Evolutionary conservation across 2,797 vertebrate species (phyloP), one percentile per base, ranked within the genome.

Genomic region (Okamejei kenojei): DNA sequence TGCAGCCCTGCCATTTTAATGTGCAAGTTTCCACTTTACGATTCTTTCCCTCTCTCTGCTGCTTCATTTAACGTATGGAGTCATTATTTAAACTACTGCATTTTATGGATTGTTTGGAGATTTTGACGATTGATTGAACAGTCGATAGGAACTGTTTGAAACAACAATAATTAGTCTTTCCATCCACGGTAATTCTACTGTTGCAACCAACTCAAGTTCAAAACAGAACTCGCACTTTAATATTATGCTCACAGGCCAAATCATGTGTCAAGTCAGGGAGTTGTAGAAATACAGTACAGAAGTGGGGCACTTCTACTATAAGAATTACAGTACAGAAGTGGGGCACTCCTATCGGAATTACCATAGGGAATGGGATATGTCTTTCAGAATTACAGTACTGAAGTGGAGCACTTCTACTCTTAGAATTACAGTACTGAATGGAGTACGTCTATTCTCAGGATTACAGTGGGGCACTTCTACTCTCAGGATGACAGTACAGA

Each of bases 71-170:
- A 86, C 4, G 1, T 21, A 61, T 29, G 19, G 61, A 32, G 58
- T 65, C 82, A 86, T 86, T 86, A 86, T 32, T 86, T 86, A 86
- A 29, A 65, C n/a, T 29, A 65, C 29, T 17, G 82, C 29, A 65
- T 65, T 86, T 86, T 58, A 86, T 19, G 82, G 61, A 29, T 86
- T n/a, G 82, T 86, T 86, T 86, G 61, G 61, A 86, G 82, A 86
- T 86, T 86, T 65, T 61, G 82, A 86, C 29, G 7, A 63, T 86
- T 32, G 82, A 86, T 86, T 65, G 82, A 86, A 65, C 61, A 63
- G 54, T 29, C 11, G 54, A 84, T 2, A n/a, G n/a, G 82, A 17
- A n/a, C 13, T 86, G 29, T 65, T 86, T 86, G 82, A 86, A 86
- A 65, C 58, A 86, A 65, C 61, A 6, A 29, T 86, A 86, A 86